Percentiles rank a stretch among this genome's conserved stretches.
These are phyloP conservation scores for Glossophaga mutica DNA, from an alignment of 2,797 vertebrate species.

Conservation along the genomic window DNA sequence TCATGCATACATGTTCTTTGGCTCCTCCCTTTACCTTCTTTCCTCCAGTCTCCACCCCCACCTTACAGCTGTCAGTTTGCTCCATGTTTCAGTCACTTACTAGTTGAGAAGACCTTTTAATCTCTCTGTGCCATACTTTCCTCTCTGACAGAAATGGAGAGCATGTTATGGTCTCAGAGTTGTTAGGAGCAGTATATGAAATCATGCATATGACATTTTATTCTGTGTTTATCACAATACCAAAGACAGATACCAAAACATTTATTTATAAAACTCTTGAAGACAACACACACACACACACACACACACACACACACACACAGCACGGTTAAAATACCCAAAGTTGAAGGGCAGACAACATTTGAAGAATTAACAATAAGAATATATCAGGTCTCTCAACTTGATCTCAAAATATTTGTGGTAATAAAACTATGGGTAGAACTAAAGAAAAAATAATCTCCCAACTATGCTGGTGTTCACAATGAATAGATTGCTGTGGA, in stretches of 20 bases:
- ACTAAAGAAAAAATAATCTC: not conserved
- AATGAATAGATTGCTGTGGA: not conserved
- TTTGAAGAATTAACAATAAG: not conserved
- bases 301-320: not conserved
- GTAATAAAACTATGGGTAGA: not conserved
- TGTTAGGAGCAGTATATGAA: not conserved
- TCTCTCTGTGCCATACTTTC: not conserved
- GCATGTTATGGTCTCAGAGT: not conserved
- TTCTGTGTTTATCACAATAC: not conserved
- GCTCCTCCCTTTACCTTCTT: no score
- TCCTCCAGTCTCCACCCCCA: no score
- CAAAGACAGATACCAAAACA: not conserved
- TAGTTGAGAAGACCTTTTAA: not conserved
- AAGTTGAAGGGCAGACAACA: not conserved
- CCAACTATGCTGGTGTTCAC: not conserved
- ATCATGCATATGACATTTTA: not conserved
- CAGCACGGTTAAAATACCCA: not conserved
- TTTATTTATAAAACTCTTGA: not conserved
- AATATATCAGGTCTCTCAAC: not conserved
- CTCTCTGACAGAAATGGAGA: not conserved
- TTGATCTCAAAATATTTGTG: not conserved
- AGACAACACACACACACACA: not conserved
- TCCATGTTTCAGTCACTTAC: not conserved
- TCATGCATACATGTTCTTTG: no score
- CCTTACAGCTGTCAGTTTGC: no score